Evolutionary conservation across 2,113 vertebrate genomes (phyloP), one percentile per base, ranked within the genome.

Genomic region (Melanostigma gelatinosum): DNA sequence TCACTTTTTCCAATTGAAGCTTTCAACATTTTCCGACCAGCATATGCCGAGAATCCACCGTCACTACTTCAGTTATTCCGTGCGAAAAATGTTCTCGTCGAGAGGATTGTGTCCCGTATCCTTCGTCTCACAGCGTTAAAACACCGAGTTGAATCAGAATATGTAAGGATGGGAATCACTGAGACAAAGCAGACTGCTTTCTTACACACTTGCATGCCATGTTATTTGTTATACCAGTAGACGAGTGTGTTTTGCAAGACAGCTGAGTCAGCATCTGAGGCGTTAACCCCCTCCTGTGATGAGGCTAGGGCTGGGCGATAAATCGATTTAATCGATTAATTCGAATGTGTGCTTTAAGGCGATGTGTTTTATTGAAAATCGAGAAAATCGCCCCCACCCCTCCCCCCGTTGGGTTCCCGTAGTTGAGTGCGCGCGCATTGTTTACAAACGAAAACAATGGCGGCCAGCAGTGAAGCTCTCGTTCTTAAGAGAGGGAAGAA

Each of bases 211-310:
- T 2, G 5, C 3, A 36, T n/a, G 6, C 8, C 11, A 40, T 3
- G 12, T 36, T 22, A 18, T 42, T 34, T 60, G 8, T 64, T 22
- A 57, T 29, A 36, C 57, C n/a, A 42, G 20, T 4, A 27, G 34
- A 0, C 5, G 22, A 0, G 29, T 81, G 54, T 8, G 67, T 68
- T 66, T 65, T 54, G 38, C 24, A 3, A 50, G 38, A 74, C 44
- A 75, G 80, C 72, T 67, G 79, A 91, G 63, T 12, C 61, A 77
- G 74, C 75, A 64, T 67, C 62, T 75, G 16, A 36, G 63, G 61
- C 69, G 77, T 88, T 84, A 72, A 84, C 89, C 82, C 78, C 78
- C 61, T 64, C n/a, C 38, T 75, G 10, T 8, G 36, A 16, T 4
- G 29, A 85, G 27, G 15, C 52, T n/a, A n/a, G n/a, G n/a, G n/a